Conservation (phyloP, 1,140 invertebrate species). For the Globodera ellingtonae region DNA sequence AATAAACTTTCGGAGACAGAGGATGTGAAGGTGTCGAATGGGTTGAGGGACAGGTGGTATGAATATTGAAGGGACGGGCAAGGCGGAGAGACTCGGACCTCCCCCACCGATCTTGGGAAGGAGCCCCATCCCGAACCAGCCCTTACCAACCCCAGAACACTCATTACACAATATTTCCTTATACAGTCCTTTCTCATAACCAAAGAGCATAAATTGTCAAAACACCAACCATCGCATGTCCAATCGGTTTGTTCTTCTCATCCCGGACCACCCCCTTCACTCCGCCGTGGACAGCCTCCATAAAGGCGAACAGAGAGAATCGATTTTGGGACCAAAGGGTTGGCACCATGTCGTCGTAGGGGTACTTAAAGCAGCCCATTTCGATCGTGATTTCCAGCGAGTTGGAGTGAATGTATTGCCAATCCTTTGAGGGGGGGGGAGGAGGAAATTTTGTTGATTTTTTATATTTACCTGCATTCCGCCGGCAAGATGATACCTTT, state of each 20-base stretch:
- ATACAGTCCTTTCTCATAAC: no score
- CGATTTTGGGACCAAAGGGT: conserved; percentile 85
- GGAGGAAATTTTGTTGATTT: neutral
- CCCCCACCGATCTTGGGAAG: no score
- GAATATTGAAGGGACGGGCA: no score
- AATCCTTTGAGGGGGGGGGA: conserved; percentile 72
- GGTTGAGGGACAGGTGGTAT: no score
- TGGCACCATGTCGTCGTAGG: conserved; percentile 75
- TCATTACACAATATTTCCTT: no score
- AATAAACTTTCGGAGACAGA: no score
- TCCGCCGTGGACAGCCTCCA: conserved; percentile 85
- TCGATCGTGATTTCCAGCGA: conserved; percentile 93
- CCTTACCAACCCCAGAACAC: no score
- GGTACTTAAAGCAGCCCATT: conserved; percentile 89
- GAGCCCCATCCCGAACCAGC: no score
- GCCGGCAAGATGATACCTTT: conserved; percentile 58
- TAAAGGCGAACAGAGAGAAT: conserved; percentile 79
- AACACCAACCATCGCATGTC: conserved; percentile 73
- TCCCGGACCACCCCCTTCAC: conserved; percentile 83
- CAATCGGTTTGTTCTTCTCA: conserved; percentile 75
- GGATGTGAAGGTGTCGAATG: no score
- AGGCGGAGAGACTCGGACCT: no score
- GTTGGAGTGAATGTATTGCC: conserved; percentile 89
- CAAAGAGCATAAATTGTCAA: no score
- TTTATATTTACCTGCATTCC: conserved; percentile 79